Evolutionary conservation across 2,797 vertebrate species (phyloP).

Genomic region (Brotula barbata): DNA sequence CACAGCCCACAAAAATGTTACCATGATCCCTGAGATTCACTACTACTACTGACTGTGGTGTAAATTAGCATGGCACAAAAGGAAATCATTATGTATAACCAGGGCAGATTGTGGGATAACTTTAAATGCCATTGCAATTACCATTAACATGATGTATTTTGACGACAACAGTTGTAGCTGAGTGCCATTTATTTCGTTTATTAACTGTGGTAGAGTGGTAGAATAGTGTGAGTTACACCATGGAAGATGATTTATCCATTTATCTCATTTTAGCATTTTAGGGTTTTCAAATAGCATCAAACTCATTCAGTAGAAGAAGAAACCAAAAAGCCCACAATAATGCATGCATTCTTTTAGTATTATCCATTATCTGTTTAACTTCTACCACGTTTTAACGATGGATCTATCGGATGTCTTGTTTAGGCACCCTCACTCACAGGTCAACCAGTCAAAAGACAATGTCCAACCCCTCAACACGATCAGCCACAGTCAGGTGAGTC

Average conservation of each 20-base stretch:
- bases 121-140: slow-evolving; percentile 2
- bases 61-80: too few relatives aligned
- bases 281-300: slow-evolving; percentile 14
- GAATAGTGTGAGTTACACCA: too few relatives aligned
- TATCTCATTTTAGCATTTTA: slow-evolving; percentile 14
- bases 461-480: slow-evolving; percentile 47
- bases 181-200: slow-evolving; percentile 3
- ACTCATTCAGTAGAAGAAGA: background rate
- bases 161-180: background rate
- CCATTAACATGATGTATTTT: background rate
- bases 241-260: slow-evolving; percentile 17
- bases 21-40: too few relatives aligned
- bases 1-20: slow-evolving; percentile 2
- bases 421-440: slow-evolving; percentile 63
- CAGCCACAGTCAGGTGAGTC: slow-evolving; percentile 72
- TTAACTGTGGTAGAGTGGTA: too few relatives aligned
- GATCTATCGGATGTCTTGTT: slow-evolving; percentile 22
- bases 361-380: background rate
- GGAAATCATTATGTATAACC: slow-evolving; percentile 20
- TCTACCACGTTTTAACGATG: slow-evolving; percentile 1
- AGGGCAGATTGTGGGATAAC: background rate
- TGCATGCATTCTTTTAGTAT: slow-evolving; percentile 1
- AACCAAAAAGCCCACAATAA: slow-evolving; percentile 23
- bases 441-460: slow-evolving; percentile 55
- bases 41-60: too few relatives aligned